phyloP scores from a whole-genome alignment of 2,797 vertebrate genomes.

The Channallabes apus region DNA sequence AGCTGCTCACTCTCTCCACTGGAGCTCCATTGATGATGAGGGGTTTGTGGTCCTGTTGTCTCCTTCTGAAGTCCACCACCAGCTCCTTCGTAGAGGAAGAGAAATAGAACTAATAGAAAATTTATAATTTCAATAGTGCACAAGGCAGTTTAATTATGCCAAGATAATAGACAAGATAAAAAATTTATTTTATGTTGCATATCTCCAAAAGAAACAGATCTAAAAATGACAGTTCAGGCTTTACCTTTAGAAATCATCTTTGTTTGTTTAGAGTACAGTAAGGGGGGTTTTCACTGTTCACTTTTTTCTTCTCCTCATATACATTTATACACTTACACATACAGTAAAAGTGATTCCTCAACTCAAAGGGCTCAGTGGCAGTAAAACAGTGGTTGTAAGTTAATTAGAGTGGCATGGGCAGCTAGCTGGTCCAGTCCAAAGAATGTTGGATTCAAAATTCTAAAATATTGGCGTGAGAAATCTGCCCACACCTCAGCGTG shows the following conservation, averaged over 20 bases:
- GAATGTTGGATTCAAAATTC: conserved; percentile 65
- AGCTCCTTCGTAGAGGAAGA: background rate
- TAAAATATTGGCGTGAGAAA: conserved; percentile 48
- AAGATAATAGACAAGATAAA: background rate
- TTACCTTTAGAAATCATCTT: background rate
- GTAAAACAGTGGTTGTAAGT: conserved; percentile 37
- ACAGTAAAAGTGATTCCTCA: conserved; percentile 30
- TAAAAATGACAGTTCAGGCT: background rate
- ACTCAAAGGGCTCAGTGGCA: conserved; percentile 32
- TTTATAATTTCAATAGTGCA: background rate
- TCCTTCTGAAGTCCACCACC: too few relatives aligned
- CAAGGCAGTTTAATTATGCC: background rate
- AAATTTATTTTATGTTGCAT: background rate
- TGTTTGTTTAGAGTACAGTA: too few relatives aligned
- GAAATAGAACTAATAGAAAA: background rate
- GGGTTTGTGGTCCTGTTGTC: too few relatives aligned
- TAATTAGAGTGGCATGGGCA: conserved; percentile 55
- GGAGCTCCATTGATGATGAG: too few relatives aligned
- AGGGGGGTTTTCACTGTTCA: background rate
- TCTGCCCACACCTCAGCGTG: conserved; percentile 63
- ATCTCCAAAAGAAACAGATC: background rate
- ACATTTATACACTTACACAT: background rate
- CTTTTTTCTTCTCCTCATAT: background rate
- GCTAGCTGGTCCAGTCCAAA: conserved; percentile 43
- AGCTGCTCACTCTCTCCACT: too few relatives aligned